Base-by-base conservation (phyloP, 2,113 vertebrate genomes). In the Verasper variegatus region DNA sequence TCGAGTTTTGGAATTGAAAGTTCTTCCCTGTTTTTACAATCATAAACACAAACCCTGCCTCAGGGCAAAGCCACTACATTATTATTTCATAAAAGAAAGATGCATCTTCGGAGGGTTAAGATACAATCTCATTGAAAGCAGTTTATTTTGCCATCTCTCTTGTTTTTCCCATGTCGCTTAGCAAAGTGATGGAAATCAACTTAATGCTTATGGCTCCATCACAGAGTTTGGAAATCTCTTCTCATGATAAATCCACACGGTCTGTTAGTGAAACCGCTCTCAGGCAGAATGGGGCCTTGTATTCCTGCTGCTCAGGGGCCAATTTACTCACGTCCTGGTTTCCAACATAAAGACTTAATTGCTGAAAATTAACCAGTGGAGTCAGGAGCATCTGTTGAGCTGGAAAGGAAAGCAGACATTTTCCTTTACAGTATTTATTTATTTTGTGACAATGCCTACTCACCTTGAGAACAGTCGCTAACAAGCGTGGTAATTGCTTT, bases 291-390 rank as follows among this genome's bases (percentile, higher is more conserved):
- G 60, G 69, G 75, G 83, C 84, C 78, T 83, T 80, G 42, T 77
- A 82, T 83, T 84, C 67, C 68, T 59, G 77, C 71, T 83, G 84
- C 74, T 88, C 74, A 72, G 47, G 52, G 23, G 71, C 82, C 86
- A 87, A 78, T 84, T 81, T 77, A 86, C 78, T 91, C 82, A 35
- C 82, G 74, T 89, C 86, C 83, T 81, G 83, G 81, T 85, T 82
- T 76, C 85, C 67, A 71, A 68, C 78, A 82, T 68, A 88, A 88
- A 92, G 89, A 83, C 86, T 86, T 91, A 92, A 94, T 86, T 85
- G 78, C 86, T 88, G 76, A 75, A 91, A 91, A 93, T 93, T 89
- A 94, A 87, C 83, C 83, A 87, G 74, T 87, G 85, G 81, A 87
- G 83, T 83, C 72, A 85, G 66, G 52, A 90, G 82, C 82, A 87